Conservation (phyloP, 1,140 invertebrate species). For the Sesamia nonagrioides region DNA sequence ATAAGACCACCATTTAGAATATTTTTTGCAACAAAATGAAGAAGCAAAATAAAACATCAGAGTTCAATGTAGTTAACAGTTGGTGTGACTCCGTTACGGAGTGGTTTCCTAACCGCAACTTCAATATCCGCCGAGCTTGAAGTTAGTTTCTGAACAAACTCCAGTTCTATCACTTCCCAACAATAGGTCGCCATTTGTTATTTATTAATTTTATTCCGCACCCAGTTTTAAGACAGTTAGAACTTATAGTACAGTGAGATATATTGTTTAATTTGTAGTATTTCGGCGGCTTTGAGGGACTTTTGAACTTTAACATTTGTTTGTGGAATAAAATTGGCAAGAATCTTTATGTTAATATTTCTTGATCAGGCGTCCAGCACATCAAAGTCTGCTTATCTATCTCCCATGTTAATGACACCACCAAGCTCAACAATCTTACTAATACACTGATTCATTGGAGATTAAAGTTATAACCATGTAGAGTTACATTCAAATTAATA, state of each 20-base stretch:
- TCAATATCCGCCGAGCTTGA: constrained; percentile 47
- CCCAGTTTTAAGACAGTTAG: neutral
- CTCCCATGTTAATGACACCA: no score
- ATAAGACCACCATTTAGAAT: no score
- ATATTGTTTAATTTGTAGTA: neutral
- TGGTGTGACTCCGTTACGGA: constrained; percentile 40
- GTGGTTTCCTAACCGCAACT: constrained; percentile 41
- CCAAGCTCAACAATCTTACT: no score
- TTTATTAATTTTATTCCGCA: constrained; percentile 35
- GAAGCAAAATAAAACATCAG: constrained; percentile 30
- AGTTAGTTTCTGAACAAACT: constrained; percentile 41
- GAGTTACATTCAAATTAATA: neutral
- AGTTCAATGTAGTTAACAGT: constrained; percentile 40
- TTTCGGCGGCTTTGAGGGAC: no score
- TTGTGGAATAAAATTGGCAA: no score
- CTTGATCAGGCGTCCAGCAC: neutral
- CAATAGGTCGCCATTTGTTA: constrained; percentile 39
- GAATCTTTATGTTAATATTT: no score
- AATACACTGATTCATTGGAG: no score
- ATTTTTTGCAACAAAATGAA: constrained; percentile 11
- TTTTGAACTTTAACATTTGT: no score
- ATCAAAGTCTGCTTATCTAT: neutral
- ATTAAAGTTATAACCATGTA: no score
- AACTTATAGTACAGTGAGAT: neutral
- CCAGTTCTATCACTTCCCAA: constrained; percentile 30